Evolutionary conservation across 2,888 invertebrate genomes (phyloP), one percentile per base, ranked within the genome.

Genomic region (Lingula anatina): DNA sequence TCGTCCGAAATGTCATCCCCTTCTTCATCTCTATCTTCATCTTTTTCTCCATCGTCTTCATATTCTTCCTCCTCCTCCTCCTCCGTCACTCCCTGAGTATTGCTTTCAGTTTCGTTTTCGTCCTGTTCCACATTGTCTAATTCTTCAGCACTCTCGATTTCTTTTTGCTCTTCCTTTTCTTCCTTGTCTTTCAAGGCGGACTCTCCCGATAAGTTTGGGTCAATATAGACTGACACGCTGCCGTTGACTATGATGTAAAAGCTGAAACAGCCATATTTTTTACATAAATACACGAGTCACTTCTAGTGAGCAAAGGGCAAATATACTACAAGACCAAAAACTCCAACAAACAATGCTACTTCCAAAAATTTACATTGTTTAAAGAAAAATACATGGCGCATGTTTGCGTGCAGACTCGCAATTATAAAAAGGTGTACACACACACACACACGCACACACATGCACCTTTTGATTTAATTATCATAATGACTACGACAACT

Each of bases 11-110:
- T 28, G 15, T 20, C 42, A 18, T 45, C 42, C 44, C 18, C 44
- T 9, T 40, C 53, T 5, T 37, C 42, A n/a, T 46, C 51, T 15
- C 41, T n/a, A n/a, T n/a, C 50, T 18, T 47, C 35, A 27, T 46
- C 36, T 31, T 53, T 39, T 15, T 26, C 12, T 21, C 44, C 37
- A 4, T 43, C 42, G 18, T 5, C 48, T 44, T 46, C 44, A 4
- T 38, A 24, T 18, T 46, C 35, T 18, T 44, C 50, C 20, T 47
- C 44, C 28, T 20, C 42, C 43, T 23, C 39, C 18, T n/a, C 40
- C 20, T 37, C 39, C 20, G 7, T 24, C 24, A 36, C 26, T n/a
- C 37, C 44, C 31, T 31, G 31, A 12, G 9, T 31, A 15, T 15
- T 31, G 31, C 31, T 15, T 15, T 31, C 31, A 15, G 9, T 15